phyloP scores from a whole-genome alignment of 2,888 invertebrate genomes.

The Nephrocerus scutellatus region DNA sequence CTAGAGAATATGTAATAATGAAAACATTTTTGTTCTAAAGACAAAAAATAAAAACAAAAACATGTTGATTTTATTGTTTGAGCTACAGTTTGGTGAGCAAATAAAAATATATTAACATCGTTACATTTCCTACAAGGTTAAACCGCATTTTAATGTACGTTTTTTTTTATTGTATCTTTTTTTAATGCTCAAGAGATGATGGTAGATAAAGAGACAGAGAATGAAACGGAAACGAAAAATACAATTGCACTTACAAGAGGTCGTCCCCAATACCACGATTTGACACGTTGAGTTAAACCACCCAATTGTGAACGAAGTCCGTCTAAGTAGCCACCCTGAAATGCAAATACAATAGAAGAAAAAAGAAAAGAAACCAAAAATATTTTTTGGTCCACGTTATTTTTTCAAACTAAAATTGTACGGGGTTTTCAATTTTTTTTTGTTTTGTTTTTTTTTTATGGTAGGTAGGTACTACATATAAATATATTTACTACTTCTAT shows the following conservation, averaged over 20 bases:
- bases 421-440: constrained; percentile 4
- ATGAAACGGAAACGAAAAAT: constrained; percentile 45
- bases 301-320: constrained; percentile 91
- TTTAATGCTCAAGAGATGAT: too few species aligned
- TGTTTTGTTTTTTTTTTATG: constrained; percentile 2
- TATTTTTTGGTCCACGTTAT: constrained; percentile 10
- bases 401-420: background rate
- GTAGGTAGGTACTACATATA: too few species aligned
- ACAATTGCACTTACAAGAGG: constrained; percentile 81
- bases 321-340: constrained; percentile 87
- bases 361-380: constrained; percentile 33
- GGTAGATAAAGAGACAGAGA: too few species aligned
- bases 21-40: too few species aligned
- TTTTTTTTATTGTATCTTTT: constrained; percentile 26
- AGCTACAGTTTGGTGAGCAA: too few species aligned
- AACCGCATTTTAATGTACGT: background rate
- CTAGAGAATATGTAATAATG: too few species aligned
- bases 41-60: constrained; percentile 1
- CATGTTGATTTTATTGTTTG: constrained; percentile 10
- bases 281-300: constrained; percentile 94
- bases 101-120: too few species aligned
- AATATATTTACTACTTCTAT: too few species aligned
- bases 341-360: constrained; percentile 48
- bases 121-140: too few species aligned
- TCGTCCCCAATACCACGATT: constrained; percentile 96